Base-by-base conservation (phyloP, 2,797 vertebrate genomes). In the Adrianichthys oophorus region DNA sequence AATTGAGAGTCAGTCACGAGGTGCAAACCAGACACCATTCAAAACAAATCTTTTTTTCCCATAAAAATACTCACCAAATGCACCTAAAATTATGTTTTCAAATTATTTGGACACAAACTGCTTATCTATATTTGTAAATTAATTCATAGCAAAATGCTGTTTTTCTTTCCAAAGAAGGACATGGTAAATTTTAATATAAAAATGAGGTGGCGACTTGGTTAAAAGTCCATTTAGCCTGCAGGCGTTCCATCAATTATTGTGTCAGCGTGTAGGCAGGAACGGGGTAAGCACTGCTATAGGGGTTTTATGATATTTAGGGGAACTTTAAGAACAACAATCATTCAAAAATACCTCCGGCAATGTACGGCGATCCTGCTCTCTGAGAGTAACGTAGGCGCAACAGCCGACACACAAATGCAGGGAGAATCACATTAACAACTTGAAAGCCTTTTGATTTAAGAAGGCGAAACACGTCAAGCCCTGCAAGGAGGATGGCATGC, bases 381-480 rank as follows among this genome's bases (percentile, higher is more conserved):
- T 74, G 17, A 55, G 52, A 59, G 70, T 72, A 76, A 71, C 41
- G 32, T 66, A 71, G 60, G 75, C 75, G 66, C 77, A 66, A 41
- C 60, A 84, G 72, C 76, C 64, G 63, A 59, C 56, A 70, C 65
- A 54, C 48, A 69, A 63, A 74, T 56, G 64, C 62, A 59, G 32
- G 55, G 59, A 44, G 83, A 89, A 88, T 86, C 83, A 76, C 77
- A 86, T 85, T 85, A 84, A 55, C 66, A 41, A 32, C 68, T 48
- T 60, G 71, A 82, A 74, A 84, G 80, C 72, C 70, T 72, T 80
- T 73, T 79, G 68, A 80, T 74, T 87, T 70, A 72, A 68, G 70
- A 74, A 79, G 65, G 74, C 54, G 60, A 59, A 74, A 78, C 71
- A 73, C 51, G 62, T 62, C 13, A 60, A 61, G 65, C 69, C 54